These are phyloP conservation scores for Amazona vittata DNA, from an alignment of 2,113 vertebrate species.

Conservation along the genomic window DNA sequence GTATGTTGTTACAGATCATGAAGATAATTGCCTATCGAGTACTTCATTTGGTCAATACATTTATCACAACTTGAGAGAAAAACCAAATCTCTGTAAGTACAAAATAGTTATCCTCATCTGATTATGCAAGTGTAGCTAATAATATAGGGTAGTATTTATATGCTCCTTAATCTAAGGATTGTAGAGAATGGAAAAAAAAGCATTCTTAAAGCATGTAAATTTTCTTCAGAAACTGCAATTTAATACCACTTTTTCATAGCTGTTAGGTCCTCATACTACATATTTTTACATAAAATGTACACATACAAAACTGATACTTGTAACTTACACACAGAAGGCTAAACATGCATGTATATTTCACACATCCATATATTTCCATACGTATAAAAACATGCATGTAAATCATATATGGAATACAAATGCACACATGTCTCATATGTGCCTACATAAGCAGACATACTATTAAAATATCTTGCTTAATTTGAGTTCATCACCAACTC, in stretches of 20 bases:
- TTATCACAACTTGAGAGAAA: background rate
- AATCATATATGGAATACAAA: constrained; percentile 23
- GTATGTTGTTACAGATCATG: rapidly evolving
- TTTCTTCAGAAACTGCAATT: constrained; percentile 1
- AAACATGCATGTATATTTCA: background rate
- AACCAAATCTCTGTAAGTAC: background rate
- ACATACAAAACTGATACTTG: background rate
- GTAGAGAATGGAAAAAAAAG: background rate
- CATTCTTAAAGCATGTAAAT: background rate
- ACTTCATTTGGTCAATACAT: background rate
- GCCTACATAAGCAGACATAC: background rate
- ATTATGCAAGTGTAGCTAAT: background rate
- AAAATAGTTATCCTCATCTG: background rate
- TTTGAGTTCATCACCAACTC: background rate
- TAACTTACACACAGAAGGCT: background rate
- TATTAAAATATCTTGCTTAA: background rate
- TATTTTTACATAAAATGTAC: constrained; percentile 22
- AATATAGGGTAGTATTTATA: background rate
- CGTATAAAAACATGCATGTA: background rate
- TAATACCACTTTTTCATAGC: background rate
- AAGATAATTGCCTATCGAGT: background rate
- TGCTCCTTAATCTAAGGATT: background rate
- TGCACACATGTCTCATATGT: background rate
- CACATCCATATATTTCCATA: constrained; percentile 37
- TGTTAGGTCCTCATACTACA: background rate